These are phyloP conservation scores for Cheirogaleus medius DNA, from an alignment of 2,113 vertebrate genomes.

Conservation along the genomic window DNA sequence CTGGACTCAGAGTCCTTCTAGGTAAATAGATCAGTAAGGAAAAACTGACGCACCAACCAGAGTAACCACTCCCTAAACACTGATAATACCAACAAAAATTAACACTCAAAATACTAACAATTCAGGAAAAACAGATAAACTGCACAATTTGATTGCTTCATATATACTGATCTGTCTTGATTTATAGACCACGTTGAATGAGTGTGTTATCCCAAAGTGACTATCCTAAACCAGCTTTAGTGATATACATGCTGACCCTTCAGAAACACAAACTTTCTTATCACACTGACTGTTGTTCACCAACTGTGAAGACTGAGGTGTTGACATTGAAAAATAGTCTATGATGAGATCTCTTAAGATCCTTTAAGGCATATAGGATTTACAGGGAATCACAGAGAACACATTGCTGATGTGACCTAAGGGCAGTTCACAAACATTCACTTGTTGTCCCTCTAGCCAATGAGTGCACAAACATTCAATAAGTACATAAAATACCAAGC, in stretches of 20 bases:
- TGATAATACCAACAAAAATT: not conserved
- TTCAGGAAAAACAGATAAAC: not conserved
- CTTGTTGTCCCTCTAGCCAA: not conserved
- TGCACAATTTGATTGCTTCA: not conserved
- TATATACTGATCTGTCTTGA: not conserved
- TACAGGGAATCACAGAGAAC: not conserved
- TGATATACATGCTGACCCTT: not conserved
- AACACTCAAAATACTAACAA: not conserved
- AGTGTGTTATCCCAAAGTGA: not conserved
- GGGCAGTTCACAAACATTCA: rapidly evolving
- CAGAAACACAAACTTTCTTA: not conserved
- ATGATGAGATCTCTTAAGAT: not conserved
- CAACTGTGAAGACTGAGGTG: not conserved
- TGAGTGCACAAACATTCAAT: not conserved
- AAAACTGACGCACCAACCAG: not conserved
- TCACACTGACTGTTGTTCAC: not conserved
- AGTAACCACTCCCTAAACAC: not conserved
- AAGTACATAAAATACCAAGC: not conserved
- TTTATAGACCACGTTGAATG: not conserved
- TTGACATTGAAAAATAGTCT: not conserved
- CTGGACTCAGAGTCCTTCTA: not conserved
- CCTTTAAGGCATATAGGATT: no score
- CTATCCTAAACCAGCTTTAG: not conserved
- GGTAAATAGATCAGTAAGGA: not conserved
- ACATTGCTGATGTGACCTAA: not conserved